Conservation (phyloP, 2,888 invertebrate genomes). For the Nymphalis polychloros region DNA sequence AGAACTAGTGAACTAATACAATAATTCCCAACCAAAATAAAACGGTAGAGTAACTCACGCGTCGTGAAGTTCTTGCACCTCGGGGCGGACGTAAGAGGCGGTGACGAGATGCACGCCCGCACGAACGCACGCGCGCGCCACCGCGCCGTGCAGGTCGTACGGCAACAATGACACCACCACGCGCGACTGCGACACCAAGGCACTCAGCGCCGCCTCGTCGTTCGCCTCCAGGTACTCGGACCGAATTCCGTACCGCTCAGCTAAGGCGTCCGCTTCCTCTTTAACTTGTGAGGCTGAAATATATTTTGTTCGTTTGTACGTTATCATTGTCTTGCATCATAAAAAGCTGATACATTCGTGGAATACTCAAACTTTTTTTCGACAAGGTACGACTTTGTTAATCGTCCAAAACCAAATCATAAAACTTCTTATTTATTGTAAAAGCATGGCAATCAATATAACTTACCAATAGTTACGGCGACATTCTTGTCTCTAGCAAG, state of each 20-base stretch:
- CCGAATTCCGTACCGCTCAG: conserved; percentile 88
- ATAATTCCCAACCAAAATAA: too few species aligned
- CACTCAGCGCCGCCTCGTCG: conserved; percentile 86
- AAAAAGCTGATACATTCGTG: too few species aligned
- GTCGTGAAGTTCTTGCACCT: conserved; percentile 89
- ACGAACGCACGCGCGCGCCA: conserved; percentile 93
- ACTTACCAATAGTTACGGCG: conserved; percentile 89
- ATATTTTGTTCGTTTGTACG: not conserved
- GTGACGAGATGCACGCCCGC: conserved; percentile 96
- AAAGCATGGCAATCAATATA: too few species aligned
- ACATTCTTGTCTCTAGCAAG: conserved; percentile 90
- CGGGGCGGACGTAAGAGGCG: conserved; percentile 95
- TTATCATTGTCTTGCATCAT: too few species aligned
- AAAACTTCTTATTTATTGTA: too few species aligned
- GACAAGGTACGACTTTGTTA: too few species aligned
- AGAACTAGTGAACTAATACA: too few species aligned
- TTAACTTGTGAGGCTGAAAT: conserved; percentile 89
- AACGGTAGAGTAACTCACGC: conserved; percentile 73
- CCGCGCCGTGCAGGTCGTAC: conserved; percentile 92
- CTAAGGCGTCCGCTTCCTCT: conserved; percentile 93
- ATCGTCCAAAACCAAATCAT: too few species aligned
- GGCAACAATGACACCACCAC: conserved; percentile 95
- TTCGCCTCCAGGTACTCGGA: conserved; percentile 91
- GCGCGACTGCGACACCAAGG: conserved; percentile 87
- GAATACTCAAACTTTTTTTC: too few species aligned